Conservation (phyloP, 2,113 vertebrate genomes). For the Apistogramma diplotaenia region DNA sequence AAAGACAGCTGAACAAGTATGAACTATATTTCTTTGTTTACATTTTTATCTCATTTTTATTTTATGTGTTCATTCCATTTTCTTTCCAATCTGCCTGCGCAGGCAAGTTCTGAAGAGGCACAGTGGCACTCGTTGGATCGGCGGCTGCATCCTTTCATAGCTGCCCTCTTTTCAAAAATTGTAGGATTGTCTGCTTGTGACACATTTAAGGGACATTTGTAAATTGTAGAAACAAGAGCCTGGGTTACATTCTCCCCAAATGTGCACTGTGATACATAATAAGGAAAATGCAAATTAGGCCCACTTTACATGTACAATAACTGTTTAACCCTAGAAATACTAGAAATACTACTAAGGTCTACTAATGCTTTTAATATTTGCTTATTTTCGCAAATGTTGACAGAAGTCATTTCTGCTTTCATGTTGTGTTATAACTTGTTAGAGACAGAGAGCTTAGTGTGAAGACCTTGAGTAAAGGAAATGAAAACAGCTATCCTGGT, state of each 20-base stretch:
- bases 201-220: not conserved
- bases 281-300: not conserved
- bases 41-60: not conserved
- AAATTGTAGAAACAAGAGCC: not conserved
- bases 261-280: not conserved
- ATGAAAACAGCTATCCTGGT: not conserved
- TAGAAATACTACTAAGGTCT: no score
- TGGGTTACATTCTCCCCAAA: no score
- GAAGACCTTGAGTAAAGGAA: not conserved
- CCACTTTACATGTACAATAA: not conserved
- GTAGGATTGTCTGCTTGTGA: not conserved
- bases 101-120: not conserved
- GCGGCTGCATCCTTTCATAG: not conserved
- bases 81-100: not conserved
- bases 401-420: not conserved
- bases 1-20: not conserved
- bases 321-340: not conserved
- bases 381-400: not conserved
- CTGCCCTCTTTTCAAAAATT: not conserved
- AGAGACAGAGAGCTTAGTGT: not conserved
- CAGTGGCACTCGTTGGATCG: rapidly evolving
- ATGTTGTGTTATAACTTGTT: not conserved
- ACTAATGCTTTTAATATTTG: not conserved
- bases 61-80: not conserved
- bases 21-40: not conserved